Percentiles rank a stretch among this genome's conserved stretches.
These are phyloP conservation scores for Numida meleagris DNA, from an alignment of 2,113 vertebrate genomes.

Conservation along the genomic window DNA sequence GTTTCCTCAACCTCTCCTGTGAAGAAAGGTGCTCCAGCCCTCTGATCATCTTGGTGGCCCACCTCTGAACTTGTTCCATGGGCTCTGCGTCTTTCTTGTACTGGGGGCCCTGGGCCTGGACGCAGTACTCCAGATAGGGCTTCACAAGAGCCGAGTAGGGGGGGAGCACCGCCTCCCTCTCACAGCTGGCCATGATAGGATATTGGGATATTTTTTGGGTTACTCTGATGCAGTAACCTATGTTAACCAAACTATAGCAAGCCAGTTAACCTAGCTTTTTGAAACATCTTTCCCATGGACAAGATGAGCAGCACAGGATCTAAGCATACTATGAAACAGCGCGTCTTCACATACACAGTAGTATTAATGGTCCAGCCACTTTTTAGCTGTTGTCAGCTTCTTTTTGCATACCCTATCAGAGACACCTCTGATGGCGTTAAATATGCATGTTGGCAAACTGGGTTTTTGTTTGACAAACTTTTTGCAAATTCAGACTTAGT, in stretches of 20 bases:
- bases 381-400: background rate
- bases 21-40: no score
- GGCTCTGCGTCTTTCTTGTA: no score
- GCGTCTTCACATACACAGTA: background rate
- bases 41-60: no score
- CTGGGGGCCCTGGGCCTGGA: no score
- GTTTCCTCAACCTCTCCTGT: no score
- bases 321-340: background rate
- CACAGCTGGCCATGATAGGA: no score
- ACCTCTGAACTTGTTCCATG: no score
- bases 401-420: constrained; percentile 62
- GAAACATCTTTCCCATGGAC: background rate
- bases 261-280: background rate
- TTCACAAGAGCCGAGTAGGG: no score
- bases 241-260: background rate
- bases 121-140: no score
- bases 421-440: background rate
- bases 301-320: background rate
- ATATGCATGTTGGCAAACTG: background rate
- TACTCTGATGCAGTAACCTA: background rate
- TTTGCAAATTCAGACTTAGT: background rate
- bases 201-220: background rate
- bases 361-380: background rate
- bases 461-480: background rate
- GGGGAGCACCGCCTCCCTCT: no score